Percentiles rank a stretch among this genome's conserved stretches.
phyloP scores from a whole-genome alignment of 2,888 invertebrate species.

The Marronus borbonicus region DNA sequence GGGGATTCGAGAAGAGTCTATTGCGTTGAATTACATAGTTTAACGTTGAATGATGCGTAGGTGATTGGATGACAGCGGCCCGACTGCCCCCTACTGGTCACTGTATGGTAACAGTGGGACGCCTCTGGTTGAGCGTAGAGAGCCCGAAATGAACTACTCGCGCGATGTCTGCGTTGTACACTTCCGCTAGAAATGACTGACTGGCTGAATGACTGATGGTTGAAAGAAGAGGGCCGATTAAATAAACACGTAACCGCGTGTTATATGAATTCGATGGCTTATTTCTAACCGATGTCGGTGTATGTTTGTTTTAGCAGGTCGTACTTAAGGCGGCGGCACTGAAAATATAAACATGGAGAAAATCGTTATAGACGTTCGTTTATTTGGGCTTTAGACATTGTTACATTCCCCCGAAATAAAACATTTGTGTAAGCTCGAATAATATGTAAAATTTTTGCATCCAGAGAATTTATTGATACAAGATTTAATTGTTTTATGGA shows the following conservation, averaged over 20 bases:
- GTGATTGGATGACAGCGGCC: slow-evolving; percentile 59
- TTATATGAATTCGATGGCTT: slow-evolving; percentile 29
- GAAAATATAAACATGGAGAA: slow-evolving; percentile 30
- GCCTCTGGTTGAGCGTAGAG: slow-evolving; percentile 25
- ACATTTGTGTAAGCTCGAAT: neutral
- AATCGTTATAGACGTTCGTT: slow-evolving; percentile 18
- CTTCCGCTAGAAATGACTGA: slow-evolving; percentile 31
- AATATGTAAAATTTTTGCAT: too few species aligned
- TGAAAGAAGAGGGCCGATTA: slow-evolving; percentile 27
- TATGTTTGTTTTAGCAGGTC: slow-evolving; percentile 30
- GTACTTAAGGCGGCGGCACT: slow-evolving; percentile 24
- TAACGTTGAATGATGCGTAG: slow-evolving; percentile 52
- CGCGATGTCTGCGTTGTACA: neutral
- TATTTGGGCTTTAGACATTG: slow-evolving; percentile 23
- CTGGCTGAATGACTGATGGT: slow-evolving; percentile 28
- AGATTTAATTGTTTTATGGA: too few species aligned
- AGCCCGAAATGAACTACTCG: slow-evolving; percentile 33
- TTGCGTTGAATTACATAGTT: slow-evolving; percentile 21
- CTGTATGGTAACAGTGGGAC: slow-evolving; percentile 57
- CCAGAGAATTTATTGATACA: too few species aligned
- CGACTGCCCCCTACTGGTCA: slow-evolving; percentile 56
- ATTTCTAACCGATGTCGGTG: slow-evolving; percentile 17
- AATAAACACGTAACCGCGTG: slow-evolving; percentile 17
- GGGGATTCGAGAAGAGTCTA: slow-evolving; percentile 14
- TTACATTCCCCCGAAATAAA: slow-evolving; percentile 3